Base-by-base conservation (phyloP, 2,888 invertebrate species). In the Acanthosepion lycidas region DNA sequence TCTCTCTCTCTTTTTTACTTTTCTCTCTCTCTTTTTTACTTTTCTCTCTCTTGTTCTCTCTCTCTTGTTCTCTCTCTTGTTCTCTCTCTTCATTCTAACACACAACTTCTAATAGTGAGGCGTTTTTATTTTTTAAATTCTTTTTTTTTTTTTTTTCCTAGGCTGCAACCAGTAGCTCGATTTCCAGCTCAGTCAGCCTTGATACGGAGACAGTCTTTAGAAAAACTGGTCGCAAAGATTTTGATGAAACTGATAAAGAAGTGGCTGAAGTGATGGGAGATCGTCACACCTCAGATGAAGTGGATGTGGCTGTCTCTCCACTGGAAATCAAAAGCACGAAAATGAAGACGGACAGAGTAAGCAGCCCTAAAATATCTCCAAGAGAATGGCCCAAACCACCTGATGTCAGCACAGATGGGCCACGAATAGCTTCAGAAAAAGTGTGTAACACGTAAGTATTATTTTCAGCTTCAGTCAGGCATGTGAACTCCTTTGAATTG, bases 381-480 rank as follows among this genome's bases (percentile, higher is more conserved):
- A 95, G 96, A 49, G 95, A 96, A 2, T 97, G 97, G 97, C 97
- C 97, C 15, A 96, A 96, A 95, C 96, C 97, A n/a, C 97, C 97
- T 6, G 96, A 96, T 95, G 96, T 97, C 9, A 95, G 95, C 9
- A 94, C 94, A n/a, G 96, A 96, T 78, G 95, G 95, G 23, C 94
- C 95, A 91, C 94, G 95, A 55, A 94, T 96, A 51, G 96, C 95
- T 18, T 94, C 95, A 15, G 96, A 96, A 94, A 95, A 95, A 48
- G 94, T 94, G 93, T 49, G 93, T 53, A 93, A 93, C 53, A 49
- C 53, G 53, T 49, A 55, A 55, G 53, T 49, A 55, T 48, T 42
- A 94, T 94, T 59, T 55, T 5, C 51, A 51, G 15, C 15, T 15
- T 55, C 48, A 18, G 53, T 91, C 28, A 49, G 64, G 48, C n/a